phyloP scores from a whole-genome alignment of 2,113 vertebrate species.

The Microcebus griseorufus region DNA sequence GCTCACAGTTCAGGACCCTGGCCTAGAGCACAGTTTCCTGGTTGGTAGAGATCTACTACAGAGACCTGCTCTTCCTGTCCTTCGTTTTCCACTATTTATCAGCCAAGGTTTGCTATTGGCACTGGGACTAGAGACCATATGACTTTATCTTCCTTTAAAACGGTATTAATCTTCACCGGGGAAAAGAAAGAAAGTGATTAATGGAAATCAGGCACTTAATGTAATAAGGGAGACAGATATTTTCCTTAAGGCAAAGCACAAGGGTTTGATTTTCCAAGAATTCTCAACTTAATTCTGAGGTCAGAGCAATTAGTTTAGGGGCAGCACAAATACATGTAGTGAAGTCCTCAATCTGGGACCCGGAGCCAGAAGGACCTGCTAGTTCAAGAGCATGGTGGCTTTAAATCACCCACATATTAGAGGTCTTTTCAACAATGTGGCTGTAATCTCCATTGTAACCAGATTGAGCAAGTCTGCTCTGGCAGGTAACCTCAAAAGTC shows the following conservation, averaged over 20 bases:
- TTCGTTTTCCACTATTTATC: slow-evolving; percentile 62
- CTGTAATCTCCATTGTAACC: background rate
- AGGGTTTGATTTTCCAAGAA: slow-evolving; percentile 79
- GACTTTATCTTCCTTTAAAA: slow-evolving; percentile 81
- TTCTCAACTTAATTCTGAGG: slow-evolving; percentile 79
- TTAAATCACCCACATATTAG: background rate
- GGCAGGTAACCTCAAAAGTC: background rate
- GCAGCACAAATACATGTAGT: slow-evolving; percentile 50
- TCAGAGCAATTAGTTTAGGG: slow-evolving; percentile 60
- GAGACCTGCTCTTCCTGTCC: slow-evolving; percentile 41
- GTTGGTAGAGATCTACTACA: slow-evolving; percentile 13
- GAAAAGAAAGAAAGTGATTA: slow-evolving; percentile 56
- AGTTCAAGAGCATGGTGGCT: slow-evolving; percentile 3
- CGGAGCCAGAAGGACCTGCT: slow-evolving; percentile 36
- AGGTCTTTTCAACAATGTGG: slow-evolving; percentile 52
- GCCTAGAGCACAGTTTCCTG: background rate
- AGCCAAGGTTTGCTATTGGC: slow-evolving; percentile 74
- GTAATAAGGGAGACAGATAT: slow-evolving; percentile 74
- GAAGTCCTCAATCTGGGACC: slow-evolving; percentile 3
- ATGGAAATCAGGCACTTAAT: slow-evolving; percentile 83
- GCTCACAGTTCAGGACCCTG: background rate
- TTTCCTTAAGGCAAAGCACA: slow-evolving; percentile 74
- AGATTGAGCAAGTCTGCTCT: background rate
- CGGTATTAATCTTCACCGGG: slow-evolving; percentile 80
- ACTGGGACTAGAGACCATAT: slow-evolving; percentile 68